These are phyloP conservation scores for Daktulosphaira vitifoliae DNA, from an alignment of 1,140 invertebrate genomes.

Conservation along the genomic window DNA sequence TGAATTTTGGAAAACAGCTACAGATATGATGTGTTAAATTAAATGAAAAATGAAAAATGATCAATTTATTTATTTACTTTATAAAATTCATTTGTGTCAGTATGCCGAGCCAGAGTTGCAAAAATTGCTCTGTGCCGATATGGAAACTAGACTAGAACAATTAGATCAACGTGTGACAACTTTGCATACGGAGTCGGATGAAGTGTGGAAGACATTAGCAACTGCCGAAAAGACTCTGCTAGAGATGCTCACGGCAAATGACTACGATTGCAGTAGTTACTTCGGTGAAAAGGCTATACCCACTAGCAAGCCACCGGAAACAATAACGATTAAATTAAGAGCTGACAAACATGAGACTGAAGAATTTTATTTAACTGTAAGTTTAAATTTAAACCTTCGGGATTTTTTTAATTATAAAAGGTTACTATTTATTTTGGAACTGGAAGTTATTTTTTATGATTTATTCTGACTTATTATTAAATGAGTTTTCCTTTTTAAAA, in stretches of 20 bases:
- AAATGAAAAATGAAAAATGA: neutral
- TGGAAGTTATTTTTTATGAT: too few species aligned
- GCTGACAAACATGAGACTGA: constrained; percentile 77
- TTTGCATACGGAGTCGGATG: constrained; percentile 80
- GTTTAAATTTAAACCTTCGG: too few species aligned
- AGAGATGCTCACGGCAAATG: constrained; percentile 69
- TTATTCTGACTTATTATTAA: too few species aligned
- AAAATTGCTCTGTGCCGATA: constrained; percentile 62
- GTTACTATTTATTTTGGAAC: too few species aligned
- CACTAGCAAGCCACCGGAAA: constrained; percentile 56
- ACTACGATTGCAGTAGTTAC: constrained; percentile 69
- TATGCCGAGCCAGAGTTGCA: constrained; percentile 52
- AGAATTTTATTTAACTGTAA: constrained; percentile 75
- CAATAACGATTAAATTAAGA: constrained; percentile 57
- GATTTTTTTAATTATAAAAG: too few species aligned
- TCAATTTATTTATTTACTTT: neutral
- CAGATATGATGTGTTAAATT: neutral
- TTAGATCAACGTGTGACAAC: constrained; percentile 69
- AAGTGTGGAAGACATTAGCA: constrained; percentile 92
- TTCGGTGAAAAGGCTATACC: constrained; percentile 54
- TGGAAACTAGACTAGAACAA: constrained; percentile 69
- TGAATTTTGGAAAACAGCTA: neutral
- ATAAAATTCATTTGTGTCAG: constrained; percentile 39
- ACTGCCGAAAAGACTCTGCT: constrained; percentile 81
- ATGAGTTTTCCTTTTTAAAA: too few species aligned